These are phyloP conservation scores for Craseonycteris thonglongyai DNA, from an alignment of 2,113 vertebrate genomes.

Conservation along the genomic window DNA sequence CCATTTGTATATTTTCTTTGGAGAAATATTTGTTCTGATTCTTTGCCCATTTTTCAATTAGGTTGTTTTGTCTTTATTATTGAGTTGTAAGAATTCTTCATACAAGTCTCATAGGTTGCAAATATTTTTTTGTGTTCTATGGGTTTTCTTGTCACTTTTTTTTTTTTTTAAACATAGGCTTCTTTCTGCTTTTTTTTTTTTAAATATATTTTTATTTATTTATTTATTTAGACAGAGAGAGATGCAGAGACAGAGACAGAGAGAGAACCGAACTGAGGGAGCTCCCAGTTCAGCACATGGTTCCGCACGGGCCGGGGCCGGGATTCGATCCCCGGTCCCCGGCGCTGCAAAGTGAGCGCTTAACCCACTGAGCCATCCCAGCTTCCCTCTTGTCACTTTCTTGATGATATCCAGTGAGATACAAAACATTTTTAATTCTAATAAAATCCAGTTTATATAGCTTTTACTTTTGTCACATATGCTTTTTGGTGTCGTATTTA, in stretches of 20 bases:
- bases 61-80: background rate
- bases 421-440: background rate
- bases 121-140: background rate
- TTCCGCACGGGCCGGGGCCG: no score
- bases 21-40: background rate
- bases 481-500: background rate
- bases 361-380: no score
- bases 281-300: no score
- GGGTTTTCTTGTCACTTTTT: background rate
- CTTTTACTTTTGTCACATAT: background rate
- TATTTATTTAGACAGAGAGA: no score
- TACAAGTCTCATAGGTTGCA: background rate
- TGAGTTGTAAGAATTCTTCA: background rate
- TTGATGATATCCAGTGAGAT: background rate
- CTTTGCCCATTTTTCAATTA: background rate
- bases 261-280: no score
- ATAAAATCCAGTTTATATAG: background rate
- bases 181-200: no score
- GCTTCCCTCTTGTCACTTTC: background rate
- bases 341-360: no score
- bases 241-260: no score
- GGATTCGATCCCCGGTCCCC: no score
- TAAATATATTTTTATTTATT: no score
- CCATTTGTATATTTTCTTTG: background rate
- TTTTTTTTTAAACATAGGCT: no score